Base-by-base conservation (phyloP, 2,888 invertebrate species). In the Cephus pulcher region DNA sequence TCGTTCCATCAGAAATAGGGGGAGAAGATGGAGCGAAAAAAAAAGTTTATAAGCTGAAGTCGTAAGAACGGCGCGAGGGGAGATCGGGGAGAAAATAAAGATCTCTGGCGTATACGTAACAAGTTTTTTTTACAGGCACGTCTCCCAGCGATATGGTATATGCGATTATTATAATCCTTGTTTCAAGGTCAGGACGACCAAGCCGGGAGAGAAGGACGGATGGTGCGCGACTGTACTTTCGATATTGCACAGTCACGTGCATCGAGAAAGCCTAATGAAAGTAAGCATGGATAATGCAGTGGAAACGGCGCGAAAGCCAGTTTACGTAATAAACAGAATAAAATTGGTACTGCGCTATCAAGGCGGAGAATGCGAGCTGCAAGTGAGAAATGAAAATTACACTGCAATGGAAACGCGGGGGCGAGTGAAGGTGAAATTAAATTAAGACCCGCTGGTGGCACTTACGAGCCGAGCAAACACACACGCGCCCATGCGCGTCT, bases 141-240 rank as follows among this genome's bases (percentile, higher is more conserved):
- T 35, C 12, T 35, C 3, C 12, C 12, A 0, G 35, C 12, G 35
- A 35, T 0, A 0, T 0, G 11, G 35, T 3, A 11, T 0, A 11
- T 0, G 2, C 11, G 11, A 40, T 40, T 40, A 15, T 40, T 15
- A 15, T 15, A 40, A 40, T 6, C 1, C 4, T 9, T 6, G 0
- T 56, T 23, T 23, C 6, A 56, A 56, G 40, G 23, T 56, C 40
- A 2, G 2, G 23, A 56, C 9, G 15, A 0, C 40, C 23, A 2
- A 9, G 0, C 40, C 6, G 0, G 0, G 40, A 1, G 6, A 56
- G 23, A 56, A 9, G 2, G 4, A 15, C 0, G 15, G 15, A 4
- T 1, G 15, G 15, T 1, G 12, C 12, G 15, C 4, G 15, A 40
- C 15, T 40, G 4, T 40, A 40, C 15, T 4, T 40, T 40, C 15